phyloP scores from a whole-genome alignment of 2,888 invertebrate genomes.

The Plutella xylostella region DNA sequence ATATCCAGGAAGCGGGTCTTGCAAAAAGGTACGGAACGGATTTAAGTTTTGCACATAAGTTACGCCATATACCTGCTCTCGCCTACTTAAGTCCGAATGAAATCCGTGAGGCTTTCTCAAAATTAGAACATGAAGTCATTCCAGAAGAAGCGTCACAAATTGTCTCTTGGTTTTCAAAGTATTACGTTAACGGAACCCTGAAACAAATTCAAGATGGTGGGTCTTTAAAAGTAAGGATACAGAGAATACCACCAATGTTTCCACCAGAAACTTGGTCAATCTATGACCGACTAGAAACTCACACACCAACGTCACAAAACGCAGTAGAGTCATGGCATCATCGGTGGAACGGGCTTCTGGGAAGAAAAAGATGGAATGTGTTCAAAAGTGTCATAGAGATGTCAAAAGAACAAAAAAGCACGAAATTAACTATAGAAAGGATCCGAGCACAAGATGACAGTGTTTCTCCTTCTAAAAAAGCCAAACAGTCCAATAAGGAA shows the following conservation, averaged over 20 bases:
- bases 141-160: background rate
- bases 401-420: background rate
- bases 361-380: slow-evolving; percentile 2
- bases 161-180: slow-evolving; percentile 3
- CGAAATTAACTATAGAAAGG: background rate
- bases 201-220: background rate
- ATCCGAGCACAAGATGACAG: background rate
- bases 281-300: background rate
- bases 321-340: slow-evolving; percentile 4
- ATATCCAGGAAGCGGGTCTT: slow-evolving; percentile 5
- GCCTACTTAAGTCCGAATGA: slow-evolving; percentile 14
- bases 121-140: slow-evolving; percentile 7
- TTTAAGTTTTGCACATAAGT: slow-evolving; percentile 12
- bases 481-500: too few relatives aligned
- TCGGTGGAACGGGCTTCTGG: background rate
- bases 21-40: slow-evolving; percentile 5
- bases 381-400: background rate
- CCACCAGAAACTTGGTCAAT: background rate
- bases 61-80: slow-evolving; percentile 13
- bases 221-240: slow-evolving; percentile 4
- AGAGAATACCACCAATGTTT: slow-evolving; percentile 3
- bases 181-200: slow-evolving; percentile 1
- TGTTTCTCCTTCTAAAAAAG: too few relatives aligned
- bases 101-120: slow-evolving; percentile 7
- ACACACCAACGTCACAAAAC: background rate